These are phyloP conservation scores for Endomychus coccineus DNA, from an alignment of 2,888 invertebrate genomes.

Conservation along the genomic window DNA sequence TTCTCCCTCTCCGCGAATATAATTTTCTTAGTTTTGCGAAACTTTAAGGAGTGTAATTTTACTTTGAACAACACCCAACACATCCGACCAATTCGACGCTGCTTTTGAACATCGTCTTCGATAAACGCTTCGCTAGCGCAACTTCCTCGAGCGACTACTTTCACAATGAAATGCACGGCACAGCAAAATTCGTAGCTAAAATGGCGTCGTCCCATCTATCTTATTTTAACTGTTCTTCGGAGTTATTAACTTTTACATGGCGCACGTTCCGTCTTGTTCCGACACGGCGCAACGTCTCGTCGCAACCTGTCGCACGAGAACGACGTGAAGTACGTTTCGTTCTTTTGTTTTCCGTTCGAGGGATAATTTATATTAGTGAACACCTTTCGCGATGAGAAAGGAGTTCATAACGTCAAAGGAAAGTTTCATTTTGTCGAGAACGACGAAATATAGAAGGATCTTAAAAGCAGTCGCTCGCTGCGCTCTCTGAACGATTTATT, in stretches of 20 bases:
- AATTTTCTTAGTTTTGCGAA: constrained; percentile 42
- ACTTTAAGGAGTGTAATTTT: constrained; percentile 28
- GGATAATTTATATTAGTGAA: constrained; percentile 43
- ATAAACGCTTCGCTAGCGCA: constrained; percentile 13
- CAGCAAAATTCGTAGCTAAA: constrained; percentile 38
- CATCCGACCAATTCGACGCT: constrained; percentile 1
- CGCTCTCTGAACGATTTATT: constrained; percentile 26
- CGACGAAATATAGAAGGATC: constrained; percentile 35
- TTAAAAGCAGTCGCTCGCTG: constrained; percentile 27
- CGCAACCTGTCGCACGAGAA: not conserved
- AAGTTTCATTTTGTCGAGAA: constrained; percentile 41
- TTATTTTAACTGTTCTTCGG: constrained; percentile 35
- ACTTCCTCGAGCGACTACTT: constrained; percentile 22
- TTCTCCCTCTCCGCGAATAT: constrained; percentile 22
- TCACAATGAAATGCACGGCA: constrained; percentile 41
- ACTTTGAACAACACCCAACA: constrained; percentile 13
- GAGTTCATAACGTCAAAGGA: constrained; percentile 44
- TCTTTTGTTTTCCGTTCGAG: constrained; percentile 39
- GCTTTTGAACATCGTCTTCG: too few species aligned
- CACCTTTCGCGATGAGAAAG: constrained; percentile 40
- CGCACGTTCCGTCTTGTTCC: not conserved
- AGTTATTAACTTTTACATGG: constrained; percentile 33
- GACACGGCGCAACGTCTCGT: not conserved
- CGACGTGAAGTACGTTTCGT: constrained; percentile 15
- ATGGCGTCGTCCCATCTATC: constrained; percentile 16